A percentile compares a stretch with the other conserved stretches of the same genome.
Evolutionary conservation across 2,113 vertebrate genomes (phyloP).

Genomic region (Poicephalus meyeri): DNA sequence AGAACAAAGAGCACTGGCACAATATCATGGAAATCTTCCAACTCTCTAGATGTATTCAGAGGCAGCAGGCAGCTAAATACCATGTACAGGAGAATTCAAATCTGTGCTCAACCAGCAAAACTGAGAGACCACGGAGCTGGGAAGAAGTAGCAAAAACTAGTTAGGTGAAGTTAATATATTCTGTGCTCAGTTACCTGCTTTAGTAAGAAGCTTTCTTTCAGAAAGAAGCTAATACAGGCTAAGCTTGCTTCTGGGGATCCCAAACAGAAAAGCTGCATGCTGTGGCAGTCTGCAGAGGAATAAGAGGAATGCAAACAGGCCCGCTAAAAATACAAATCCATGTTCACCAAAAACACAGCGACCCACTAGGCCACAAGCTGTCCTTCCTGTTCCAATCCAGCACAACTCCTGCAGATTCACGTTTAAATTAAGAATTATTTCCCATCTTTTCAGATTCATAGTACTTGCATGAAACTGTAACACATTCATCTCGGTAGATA

Average conservation of each 20-base stretch:
- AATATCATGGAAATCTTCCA: background rate
- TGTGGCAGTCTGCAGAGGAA: background rate
- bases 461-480: background rate
- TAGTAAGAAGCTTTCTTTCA: background rate
- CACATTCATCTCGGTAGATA: fast-evolving
- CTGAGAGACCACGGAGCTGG: fast-evolving
- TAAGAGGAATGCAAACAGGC: background rate
- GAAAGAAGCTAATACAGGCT: background rate
- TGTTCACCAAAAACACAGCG: background rate
- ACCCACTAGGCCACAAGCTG: background rate
- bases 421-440: background rate
- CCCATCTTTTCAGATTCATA: background rate
- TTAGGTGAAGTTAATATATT: background rate
- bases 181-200: background rate
- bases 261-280: background rate
- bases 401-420: background rate
- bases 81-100: background rate
- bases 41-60: background rate
- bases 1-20: background rate
- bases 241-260: background rate
- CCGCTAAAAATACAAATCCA: background rate
- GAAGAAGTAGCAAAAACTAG: background rate
- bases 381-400: background rate
- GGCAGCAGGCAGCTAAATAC: background rate
- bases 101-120: background rate